phyloP scores from a whole-genome alignment of 2,797 vertebrate genomes.

The Spinibarbus caldwelli region DNA sequence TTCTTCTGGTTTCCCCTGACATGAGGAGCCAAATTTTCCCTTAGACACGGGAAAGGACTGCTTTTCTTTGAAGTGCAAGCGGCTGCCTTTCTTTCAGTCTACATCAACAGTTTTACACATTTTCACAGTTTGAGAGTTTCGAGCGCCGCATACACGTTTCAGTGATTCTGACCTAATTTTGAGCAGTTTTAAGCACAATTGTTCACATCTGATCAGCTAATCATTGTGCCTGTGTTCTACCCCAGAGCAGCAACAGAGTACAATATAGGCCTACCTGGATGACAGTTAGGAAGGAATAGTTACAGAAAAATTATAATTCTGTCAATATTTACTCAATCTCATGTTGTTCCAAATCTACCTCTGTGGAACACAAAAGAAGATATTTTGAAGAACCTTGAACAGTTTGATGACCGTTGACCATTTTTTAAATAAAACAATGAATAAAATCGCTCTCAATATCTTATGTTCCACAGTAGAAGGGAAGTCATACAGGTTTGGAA shows the following conservation, averaged over 20 bases:
- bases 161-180: constrained; percentile 53
- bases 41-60: constrained; percentile 65
- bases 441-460: not conserved
- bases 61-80: constrained; percentile 75
- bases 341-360: not conserved
- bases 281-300: not conserved
- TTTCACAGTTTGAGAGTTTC: constrained; percentile 34
- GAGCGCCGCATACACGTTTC: constrained; percentile 31
- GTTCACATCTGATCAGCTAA: not conserved
- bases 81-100: constrained; percentile 64
- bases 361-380: not conserved
- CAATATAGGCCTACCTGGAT: not conserved
- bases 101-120: constrained; percentile 67
- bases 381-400: not conserved
- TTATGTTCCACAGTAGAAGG: not conserved
- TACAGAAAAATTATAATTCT: not conserved
- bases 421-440: not conserved
- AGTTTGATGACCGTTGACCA: not conserved
- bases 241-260: not conserved
- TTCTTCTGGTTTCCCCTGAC: constrained; percentile 73
- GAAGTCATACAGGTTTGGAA: not conserved
- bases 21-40: constrained; percentile 65
- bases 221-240: not conserved
- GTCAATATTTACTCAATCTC: not conserved
- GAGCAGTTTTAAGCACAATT: not conserved